Evolutionary conservation across 2,797 vertebrate species (phyloP), one percentile per base, ranked within the genome.

Genomic region (Pelochelys cantorii): DNA sequence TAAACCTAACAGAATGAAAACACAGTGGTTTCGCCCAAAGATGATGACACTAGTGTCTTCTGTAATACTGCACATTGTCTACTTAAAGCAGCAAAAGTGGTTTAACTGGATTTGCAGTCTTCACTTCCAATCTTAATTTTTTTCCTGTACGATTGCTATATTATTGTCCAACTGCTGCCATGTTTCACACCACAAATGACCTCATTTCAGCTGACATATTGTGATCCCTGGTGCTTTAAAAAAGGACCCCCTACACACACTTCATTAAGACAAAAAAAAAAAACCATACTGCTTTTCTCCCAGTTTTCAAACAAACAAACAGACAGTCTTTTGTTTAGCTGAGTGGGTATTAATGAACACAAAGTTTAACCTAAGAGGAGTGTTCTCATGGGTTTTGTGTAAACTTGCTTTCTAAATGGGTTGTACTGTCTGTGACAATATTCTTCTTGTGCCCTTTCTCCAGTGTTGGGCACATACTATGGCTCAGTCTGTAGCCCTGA

Each of bases 121-220:
- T 87, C 53, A 79, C 2, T 68, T 48, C 5, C 22, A 48, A 57
- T 71, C 23, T 74, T 89, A 93, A 84, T 81, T 42, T 37, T 78
- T n/a, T 3, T 15, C 53, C 0, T 3, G 13, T 11, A 54, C 75
- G 2, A 57, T 12, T 12, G 18, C 31, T 7, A 79, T 34, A 27
- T 27, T 68, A 14, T 23, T 71, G 68, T 5, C 14, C 91, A 74
- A 62, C 31, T 85, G 74, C 52, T 48, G 13, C 25, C 71, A 48
- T 29, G 37, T 82, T 84, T 80, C 48, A 37, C 11, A 65, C 48
- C 37, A 83, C 52, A 5, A 84, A 37, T 1, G 71, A 68, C 59
- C n/a, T 88, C 14, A 31, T 1, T 56, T 52, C 48, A 90, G 54
- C 42, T 54, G 31, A 78, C 83, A 13, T 59, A 57, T 10, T 62